phyloP scores from a whole-genome alignment of 2,888 invertebrate species.

The Ellobium chinense region DNA sequence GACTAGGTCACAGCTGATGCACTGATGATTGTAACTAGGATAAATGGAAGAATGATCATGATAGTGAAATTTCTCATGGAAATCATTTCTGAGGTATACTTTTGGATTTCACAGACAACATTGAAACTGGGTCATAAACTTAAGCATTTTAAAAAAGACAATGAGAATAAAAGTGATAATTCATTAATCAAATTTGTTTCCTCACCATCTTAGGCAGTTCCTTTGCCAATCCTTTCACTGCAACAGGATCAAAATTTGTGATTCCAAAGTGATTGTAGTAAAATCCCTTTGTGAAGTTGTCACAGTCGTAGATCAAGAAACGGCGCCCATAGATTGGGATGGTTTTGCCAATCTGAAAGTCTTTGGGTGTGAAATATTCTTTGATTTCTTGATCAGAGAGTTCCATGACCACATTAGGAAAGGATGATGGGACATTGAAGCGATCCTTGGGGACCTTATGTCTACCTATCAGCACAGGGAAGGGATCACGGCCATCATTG shows the following conservation, averaged over 20 bases:
- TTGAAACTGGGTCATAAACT: too few species aligned
- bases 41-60: too few species aligned
- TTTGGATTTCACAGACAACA: too few species aligned
- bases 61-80: too few species aligned
- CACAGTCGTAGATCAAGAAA: slow-evolving; percentile 89
- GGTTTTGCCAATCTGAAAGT: slow-evolving; percentile 86
- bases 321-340: slow-evolving; percentile 78
- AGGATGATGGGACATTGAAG: slow-evolving; percentile 72
- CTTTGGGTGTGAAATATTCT: slow-evolving; percentile 88
- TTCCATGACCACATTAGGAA: slow-evolving; percentile 84
- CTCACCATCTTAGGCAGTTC: slow-evolving; percentile 75
- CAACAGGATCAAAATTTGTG: slow-evolving; percentile 78
- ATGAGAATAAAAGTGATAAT: too few species aligned
- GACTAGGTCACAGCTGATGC: too few species aligned
- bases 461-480: slow-evolving; percentile 86
- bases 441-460: slow-evolving; percentile 83
- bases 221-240: slow-evolving; percentile 67
- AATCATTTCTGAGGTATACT: too few species aligned
- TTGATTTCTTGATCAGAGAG: slow-evolving; percentile 85
- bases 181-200: not conserved
- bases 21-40: too few species aligned
- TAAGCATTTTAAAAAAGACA: too few species aligned
- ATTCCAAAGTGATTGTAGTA: slow-evolving; percentile 81
- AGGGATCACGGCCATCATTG: slow-evolving; percentile 88
- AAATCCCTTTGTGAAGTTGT: slow-evolving; percentile 88